These are phyloP conservation scores for Ciconia nigra DNA, from an alignment of 2,797 vertebrate genomes.

Conservation along the genomic window DNA sequence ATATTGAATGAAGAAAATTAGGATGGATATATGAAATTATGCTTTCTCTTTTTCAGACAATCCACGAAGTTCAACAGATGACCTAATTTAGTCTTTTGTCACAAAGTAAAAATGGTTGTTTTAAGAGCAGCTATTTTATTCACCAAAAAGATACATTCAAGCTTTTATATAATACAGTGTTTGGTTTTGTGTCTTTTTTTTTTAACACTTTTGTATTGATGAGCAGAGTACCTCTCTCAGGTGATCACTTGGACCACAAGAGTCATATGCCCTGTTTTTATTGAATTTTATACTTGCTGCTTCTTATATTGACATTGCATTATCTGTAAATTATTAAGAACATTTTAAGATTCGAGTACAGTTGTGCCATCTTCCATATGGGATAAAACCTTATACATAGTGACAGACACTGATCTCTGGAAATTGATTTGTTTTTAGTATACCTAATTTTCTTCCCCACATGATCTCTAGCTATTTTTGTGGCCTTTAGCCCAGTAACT, in stretches of 20 bases:
- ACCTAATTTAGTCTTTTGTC: not conserved
- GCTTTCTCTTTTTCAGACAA: not conserved
- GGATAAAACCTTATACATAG: not conserved
- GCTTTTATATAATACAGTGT: not conserved
- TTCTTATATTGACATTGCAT: not conserved
- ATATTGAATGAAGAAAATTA: not conserved
- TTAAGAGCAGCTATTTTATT: not conserved
- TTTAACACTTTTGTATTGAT: not conserved
- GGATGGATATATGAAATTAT: not conserved
- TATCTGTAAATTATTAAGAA: not conserved
- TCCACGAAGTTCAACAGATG: not conserved
- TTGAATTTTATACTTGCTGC: not conserved
- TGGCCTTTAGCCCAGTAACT: not conserved
- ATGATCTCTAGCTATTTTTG: not conserved
- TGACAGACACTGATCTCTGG: not conserved
- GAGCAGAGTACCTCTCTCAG: not conserved
- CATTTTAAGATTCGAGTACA: not conserved
- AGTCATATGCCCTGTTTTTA: not conserved
- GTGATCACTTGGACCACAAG: not conserved
- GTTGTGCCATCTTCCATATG: not conserved
- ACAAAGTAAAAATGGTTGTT: not conserved
- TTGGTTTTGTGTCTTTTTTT: not conserved
- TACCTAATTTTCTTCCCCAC: not conserved
- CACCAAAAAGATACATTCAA: not conserved
- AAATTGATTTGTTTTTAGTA: not conserved